These are phyloP conservation scores for Pyralis farinalis DNA, from an alignment of 2,888 invertebrate species.

Conservation along the genomic window DNA sequence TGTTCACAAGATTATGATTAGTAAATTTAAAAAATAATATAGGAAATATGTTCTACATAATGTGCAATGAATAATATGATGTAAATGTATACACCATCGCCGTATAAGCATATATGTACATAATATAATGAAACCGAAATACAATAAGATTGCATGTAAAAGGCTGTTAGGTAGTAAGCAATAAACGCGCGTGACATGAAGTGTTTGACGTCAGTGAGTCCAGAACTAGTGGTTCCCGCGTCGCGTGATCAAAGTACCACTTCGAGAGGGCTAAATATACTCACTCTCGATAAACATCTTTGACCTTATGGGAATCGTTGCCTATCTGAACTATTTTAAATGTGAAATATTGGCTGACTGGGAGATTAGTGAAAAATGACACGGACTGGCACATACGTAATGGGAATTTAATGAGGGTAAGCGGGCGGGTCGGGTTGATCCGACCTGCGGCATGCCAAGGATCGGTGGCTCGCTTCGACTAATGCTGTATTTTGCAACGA, in stretches of 20 bases:
- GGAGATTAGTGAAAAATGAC: conserved; percentile 16
- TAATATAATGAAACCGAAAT: background rate
- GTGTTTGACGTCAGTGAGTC: conserved; percentile 29
- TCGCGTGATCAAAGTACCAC: conserved; percentile 29
- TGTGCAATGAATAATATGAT: no score
- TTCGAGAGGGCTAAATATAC: conserved; percentile 15
- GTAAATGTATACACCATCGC: no score
- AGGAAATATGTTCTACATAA: no score
- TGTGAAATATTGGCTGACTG: conserved; percentile 6
- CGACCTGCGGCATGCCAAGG: no score
- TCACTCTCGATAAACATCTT: conserved; percentile 15
- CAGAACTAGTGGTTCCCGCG: conserved; percentile 18
- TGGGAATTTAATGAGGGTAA: conserved; percentile 18
- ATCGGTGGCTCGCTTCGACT: background rate
- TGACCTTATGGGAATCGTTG: conserved; percentile 15
- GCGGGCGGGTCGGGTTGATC: background rate
- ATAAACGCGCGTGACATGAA: conserved; percentile 21
- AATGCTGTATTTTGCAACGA: background rate
- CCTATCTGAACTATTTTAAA: conserved; percentile 9
- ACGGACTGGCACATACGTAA: conserved; percentile 13
- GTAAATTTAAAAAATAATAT: no score
- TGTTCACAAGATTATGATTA: no score
- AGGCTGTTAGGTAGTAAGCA: background rate
- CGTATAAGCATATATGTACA: no score
- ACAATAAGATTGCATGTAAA: background rate